A percentile compares a stretch with the other conserved stretches of the same genome.
These are phyloP conservation scores for Psilopogon haemacephalus DNA, from an alignment of 2,113 vertebrate genomes.

Conservation along the genomic window DNA sequence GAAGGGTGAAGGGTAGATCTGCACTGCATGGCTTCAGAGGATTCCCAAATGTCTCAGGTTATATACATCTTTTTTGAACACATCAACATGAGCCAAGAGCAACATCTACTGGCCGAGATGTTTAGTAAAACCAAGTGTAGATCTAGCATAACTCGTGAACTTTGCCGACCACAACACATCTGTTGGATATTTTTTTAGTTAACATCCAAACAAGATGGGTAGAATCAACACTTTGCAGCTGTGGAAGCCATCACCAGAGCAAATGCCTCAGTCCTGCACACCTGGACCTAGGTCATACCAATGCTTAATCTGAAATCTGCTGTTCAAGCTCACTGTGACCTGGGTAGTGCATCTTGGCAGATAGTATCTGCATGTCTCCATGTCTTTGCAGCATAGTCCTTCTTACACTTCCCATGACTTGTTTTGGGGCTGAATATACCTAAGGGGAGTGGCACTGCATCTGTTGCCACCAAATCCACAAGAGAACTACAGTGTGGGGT, in stretches of 20 bases:
- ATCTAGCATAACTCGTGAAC: neutral
- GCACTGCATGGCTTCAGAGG: neutral
- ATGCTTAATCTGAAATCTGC: neutral
- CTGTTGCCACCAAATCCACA: neutral
- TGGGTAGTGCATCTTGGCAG: neutral
- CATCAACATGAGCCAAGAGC: constrained; percentile 48
- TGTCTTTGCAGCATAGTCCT: neutral
- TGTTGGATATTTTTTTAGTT: neutral
- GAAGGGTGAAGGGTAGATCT: neutral
- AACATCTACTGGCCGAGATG: constrained; percentile 45
- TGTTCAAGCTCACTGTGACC: neutral
- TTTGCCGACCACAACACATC: neutral
- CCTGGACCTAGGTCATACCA: neutral
- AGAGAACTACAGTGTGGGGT: neutral
- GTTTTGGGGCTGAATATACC: neutral
- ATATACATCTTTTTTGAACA: neutral
- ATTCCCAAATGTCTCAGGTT: neutral
- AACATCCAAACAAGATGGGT: neutral
- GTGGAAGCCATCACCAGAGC: neutral
- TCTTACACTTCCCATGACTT: neutral
- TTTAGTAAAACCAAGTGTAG: neutral
- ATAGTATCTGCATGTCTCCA: neutral
- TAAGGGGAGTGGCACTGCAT: neutral
- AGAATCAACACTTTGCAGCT: neutral
- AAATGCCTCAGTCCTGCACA: neutral